A percentile compares a stretch with the other conserved stretches of the same genome.
These are phyloP conservation scores for Petromus typicus DNA, from an alignment of 2,113 vertebrate genomes.

Conservation along the genomic window DNA sequence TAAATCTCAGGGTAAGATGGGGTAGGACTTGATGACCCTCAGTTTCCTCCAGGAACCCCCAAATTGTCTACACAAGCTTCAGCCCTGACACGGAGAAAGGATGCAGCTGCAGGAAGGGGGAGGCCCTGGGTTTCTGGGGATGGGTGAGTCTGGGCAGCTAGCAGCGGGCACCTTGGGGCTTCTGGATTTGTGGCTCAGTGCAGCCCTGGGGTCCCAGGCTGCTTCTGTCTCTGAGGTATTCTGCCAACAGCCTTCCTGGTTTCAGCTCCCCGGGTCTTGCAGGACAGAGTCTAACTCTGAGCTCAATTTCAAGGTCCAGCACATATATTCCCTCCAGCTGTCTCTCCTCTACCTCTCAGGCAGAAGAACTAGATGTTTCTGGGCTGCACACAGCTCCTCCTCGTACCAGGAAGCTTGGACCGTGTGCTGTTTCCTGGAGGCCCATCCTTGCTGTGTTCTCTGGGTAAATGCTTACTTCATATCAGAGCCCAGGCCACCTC, in stretches of 20 bases:
- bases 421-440: background rate
- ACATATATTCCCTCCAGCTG: background rate
- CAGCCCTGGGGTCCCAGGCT: background rate
- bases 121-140: background rate
- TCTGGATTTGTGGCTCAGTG: background rate
- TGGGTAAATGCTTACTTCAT: background rate
- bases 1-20: background rate
- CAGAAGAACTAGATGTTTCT: background rate
- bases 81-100: background rate
- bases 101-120: background rate
- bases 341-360: background rate
- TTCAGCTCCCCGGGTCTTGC: rapidly evolving
- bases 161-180: background rate
- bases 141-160: background rate
- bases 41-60: background rate
- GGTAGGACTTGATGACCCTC: background rate
- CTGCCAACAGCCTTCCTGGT: background rate
- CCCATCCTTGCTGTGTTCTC: background rate
- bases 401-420: background rate
- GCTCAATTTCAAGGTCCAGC: background rate
- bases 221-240: background rate
- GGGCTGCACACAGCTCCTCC: background rate
- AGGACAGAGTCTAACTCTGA: background rate
- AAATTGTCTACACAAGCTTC: background rate
- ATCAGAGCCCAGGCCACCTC: background rate